These are phyloP conservation scores for Zosterops hypoxanthus DNA, from an alignment of 2,113 vertebrate genomes.

Conservation along the genomic window DNA sequence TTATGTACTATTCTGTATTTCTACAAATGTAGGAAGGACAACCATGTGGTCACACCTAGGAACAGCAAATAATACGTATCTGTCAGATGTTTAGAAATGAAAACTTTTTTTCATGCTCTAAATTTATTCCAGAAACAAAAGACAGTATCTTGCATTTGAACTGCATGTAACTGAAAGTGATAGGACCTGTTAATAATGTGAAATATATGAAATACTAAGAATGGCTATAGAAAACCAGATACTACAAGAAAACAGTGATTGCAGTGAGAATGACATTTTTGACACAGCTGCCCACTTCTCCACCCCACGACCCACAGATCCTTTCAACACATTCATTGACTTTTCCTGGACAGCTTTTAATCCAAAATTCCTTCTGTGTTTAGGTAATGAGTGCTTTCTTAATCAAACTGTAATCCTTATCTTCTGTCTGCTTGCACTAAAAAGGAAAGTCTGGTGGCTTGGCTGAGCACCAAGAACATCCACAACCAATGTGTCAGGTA, in stretches of 20 bases:
- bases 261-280: background rate
- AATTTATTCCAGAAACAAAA: background rate
- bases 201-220: background rate
- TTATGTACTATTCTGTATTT: background rate
- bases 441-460: background rate
- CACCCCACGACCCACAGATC: background rate
- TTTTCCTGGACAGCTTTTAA: background rate
- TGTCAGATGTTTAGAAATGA: background rate
- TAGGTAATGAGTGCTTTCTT: background rate
- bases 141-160: background rate
- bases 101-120: background rate
- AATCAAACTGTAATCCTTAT: background rate
- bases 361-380: background rate
- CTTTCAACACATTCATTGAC: background rate
- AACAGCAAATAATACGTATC: background rate
- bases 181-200: background rate
- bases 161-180: background rate
- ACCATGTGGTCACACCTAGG: background rate
- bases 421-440: background rate
- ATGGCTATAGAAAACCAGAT: background rate
- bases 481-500: background rate
- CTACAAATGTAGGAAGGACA: background rate
- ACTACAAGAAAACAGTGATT: background rate
- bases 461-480: background rate
- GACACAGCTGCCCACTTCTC: background rate